A percentile compares a stretch with the other conserved stretches of the same genome.
Evolutionary conservation across 2,113 vertebrate genomes (phyloP).

Genomic region (Halcyon malimbica): DNA sequence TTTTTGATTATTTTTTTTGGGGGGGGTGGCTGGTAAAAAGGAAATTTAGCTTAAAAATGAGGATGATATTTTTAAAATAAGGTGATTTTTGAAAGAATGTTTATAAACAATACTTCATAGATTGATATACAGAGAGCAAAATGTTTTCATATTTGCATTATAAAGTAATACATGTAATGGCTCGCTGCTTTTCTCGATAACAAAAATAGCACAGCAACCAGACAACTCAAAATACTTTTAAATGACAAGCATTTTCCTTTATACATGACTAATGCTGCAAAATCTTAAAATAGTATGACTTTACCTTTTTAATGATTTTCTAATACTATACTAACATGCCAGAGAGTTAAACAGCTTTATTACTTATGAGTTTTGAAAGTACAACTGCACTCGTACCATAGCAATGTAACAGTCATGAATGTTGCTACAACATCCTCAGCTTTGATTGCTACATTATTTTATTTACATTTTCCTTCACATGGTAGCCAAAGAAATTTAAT

Average conservation of each 20-base stretch:
- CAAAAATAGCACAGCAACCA: slow-evolving; percentile 39
- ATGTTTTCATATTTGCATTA: slow-evolving; percentile 58
- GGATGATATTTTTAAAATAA: background rate
- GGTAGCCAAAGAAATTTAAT: background rate
- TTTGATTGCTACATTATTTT: background rate
- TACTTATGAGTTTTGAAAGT: background rate
- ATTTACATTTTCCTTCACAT: background rate
- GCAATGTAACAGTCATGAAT: background rate
- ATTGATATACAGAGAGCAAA: background rate
- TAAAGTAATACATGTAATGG: slow-evolving; percentile 31
- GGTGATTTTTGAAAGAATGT: background rate
- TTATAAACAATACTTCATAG: background rate
- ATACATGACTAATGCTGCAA: background rate
- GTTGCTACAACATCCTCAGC: background rate
- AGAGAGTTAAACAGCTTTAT: background rate
- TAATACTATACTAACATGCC: background rate
- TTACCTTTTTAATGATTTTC: background rate
- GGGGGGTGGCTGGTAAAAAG: background rate
- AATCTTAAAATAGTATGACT: background rate
- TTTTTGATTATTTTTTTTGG: too few species aligned
- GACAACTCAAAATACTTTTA: background rate
- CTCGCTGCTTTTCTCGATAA: slow-evolving; percentile 58
- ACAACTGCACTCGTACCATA: background rate
- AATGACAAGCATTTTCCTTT: background rate
- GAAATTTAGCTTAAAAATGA: background rate